Conservation (phyloP, 37 sponge, comb jelly and placozoan species). For the Oscarella lobularis region DNA sequence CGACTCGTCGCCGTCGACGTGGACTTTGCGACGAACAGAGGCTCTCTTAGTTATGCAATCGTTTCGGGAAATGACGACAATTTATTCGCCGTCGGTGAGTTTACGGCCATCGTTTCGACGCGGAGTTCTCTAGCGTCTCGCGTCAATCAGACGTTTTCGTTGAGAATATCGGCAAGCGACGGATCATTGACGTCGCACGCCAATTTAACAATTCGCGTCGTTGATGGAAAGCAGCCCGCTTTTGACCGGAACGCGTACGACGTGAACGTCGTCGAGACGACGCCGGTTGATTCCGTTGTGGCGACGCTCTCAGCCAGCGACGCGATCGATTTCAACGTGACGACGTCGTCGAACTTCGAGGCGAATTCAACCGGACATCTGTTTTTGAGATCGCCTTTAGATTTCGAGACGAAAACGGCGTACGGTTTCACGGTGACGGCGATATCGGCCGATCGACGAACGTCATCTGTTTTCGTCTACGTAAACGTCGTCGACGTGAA, state of each 20-base stretch:
- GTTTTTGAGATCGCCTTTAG: conserved; percentile 4
- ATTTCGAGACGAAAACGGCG: conserved; percentile 20
- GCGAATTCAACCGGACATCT: not conserved
- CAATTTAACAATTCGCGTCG: not conserved
- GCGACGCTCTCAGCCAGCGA: not conserved
- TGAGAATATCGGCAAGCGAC: not conserved
- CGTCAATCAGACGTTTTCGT: not conserved
- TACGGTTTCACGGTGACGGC: conserved; percentile 20
- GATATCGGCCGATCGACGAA: not conserved
- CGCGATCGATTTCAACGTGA: not conserved
- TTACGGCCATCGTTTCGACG: not conserved
- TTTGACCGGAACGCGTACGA: not conserved
- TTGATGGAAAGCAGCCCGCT: not conserved
- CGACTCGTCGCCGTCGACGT: not conserved
- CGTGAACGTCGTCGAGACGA: not conserved
- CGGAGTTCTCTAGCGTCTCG: not conserved
- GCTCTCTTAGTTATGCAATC: not conserved
- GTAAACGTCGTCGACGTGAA: conserved; percentile 1
- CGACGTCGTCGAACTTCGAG: not conserved
- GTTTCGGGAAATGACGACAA: not conserved
- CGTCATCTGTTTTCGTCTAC: not conserved
- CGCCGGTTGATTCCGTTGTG: not conserved
- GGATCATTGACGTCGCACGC: not conserved
- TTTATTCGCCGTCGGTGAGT: not conserved
- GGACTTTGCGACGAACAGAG: not conserved